Conservation (phyloP, 2,888 invertebrate species). For the Conops quadrifasciatus region DNA sequence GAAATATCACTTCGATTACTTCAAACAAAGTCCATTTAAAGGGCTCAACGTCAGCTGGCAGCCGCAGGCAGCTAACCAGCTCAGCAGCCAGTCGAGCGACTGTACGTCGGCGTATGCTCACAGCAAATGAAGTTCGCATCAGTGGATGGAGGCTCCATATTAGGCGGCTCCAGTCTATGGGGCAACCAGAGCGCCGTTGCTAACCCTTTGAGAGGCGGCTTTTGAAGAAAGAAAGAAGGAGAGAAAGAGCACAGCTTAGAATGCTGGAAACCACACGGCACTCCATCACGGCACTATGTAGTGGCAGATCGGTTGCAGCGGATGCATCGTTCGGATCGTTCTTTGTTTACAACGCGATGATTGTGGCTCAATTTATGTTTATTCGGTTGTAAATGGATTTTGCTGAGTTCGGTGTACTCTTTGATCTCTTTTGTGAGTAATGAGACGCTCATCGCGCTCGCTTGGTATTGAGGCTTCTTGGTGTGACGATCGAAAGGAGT, state of each 20-base stretch:
- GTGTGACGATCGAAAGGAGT: constrained; percentile 11
- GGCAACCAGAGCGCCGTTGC: background rate
- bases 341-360: background rate
- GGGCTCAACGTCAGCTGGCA: constrained; percentile 49
- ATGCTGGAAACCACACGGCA: background rate
- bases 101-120: constrained; percentile 41
- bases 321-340: background rate
- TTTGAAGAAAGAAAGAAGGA: background rate
- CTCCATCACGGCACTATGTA: too few species aligned
- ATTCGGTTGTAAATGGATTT: constrained; percentile 3
- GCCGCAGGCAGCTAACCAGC: constrained; percentile 29
- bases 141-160: background rate
- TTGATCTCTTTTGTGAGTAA: constrained; percentile 20
- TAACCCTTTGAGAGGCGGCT: background rate
- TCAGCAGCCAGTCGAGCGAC: background rate
- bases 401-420: background rate
- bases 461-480: background rate
- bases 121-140: constrained; percentile 35
- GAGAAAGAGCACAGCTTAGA: background rate
- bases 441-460: background rate
- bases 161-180: constrained; percentile 12
- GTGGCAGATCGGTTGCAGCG: background rate
- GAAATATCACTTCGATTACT: constrained; percentile 66
- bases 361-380: constrained; percentile 31
- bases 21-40: constrained; percentile 61